A percentile compares a stretch with the other conserved stretches of the same genome.
phyloP scores from a whole-genome alignment of 2,797 vertebrate genomes.

The Channallabes apus region DNA sequence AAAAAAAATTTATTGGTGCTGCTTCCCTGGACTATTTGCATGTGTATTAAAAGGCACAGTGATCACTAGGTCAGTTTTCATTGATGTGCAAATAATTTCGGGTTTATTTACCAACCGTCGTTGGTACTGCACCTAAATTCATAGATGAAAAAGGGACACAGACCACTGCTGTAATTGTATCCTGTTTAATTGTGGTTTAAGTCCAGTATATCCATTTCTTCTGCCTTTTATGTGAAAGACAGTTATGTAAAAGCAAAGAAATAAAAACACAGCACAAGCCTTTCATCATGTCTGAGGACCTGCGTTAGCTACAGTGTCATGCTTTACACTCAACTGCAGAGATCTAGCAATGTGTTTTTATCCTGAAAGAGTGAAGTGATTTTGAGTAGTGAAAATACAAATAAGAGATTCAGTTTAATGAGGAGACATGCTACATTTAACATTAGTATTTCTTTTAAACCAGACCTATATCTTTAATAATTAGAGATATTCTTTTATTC shows the following conservation, averaged over 20 bases:
- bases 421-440: background rate
- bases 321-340: background rate
- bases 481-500: background rate
- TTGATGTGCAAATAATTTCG: slow-evolving; percentile 48
- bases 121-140: slow-evolving; percentile 24
- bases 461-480: background rate
- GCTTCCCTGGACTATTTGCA: slow-evolving; percentile 28
- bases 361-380: background rate
- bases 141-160: slow-evolving; percentile 20
- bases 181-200: slow-evolving; percentile 22
- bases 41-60: slow-evolving; percentile 32
- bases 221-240: slow-evolving; percentile 26
- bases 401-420: background rate
- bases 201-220: background rate
- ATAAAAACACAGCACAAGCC: slow-evolving; percentile 29
- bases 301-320: background rate
- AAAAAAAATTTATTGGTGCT: background rate
- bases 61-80: slow-evolving; percentile 20
- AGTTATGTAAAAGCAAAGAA: slow-evolving; percentile 13
- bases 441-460: background rate
- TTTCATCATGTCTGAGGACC: slow-evolving; percentile 25
- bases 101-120: too few species aligned
- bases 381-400: background rate
- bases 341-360: background rate
- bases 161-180: slow-evolving; percentile 9